Evolutionary conservation across 2,113 vertebrate genomes (phyloP).

Genomic region (Orthonyx spaldingii): DNA sequence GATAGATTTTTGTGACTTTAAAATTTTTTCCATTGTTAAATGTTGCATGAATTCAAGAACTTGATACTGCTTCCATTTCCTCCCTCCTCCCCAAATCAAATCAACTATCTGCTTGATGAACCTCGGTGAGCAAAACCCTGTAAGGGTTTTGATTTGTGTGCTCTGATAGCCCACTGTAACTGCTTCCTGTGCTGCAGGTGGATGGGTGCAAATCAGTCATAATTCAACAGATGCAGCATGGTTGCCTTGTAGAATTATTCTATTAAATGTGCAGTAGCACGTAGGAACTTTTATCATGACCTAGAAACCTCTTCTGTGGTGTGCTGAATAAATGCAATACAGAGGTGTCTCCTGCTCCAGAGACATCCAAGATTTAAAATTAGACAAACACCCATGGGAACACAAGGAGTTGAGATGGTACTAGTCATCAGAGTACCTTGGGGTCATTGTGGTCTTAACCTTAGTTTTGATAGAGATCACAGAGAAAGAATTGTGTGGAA

Average conservation of each 20-base stretch:
- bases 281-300: not conserved
- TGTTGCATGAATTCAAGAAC: not conserved
- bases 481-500: not conserved
- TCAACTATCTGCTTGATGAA: not conserved
- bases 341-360: not conserved
- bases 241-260: not conserved
- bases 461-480: not conserved
- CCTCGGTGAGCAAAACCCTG: not conserved
- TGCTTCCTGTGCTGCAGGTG: not conserved
- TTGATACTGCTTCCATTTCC: not conserved
- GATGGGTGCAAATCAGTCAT: not conserved
- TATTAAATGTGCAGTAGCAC: not conserved
- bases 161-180: not conserved
- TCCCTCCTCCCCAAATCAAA: not conserved
- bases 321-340: not conserved
- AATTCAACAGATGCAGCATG: not conserved
- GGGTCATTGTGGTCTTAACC: not conserved
- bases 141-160: not conserved
- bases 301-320: not conserved
- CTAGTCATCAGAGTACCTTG: not conserved
- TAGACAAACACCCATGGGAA: not conserved
- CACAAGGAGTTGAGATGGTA: not conserved
- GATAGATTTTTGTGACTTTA: not conserved
- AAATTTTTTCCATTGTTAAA: not conserved
- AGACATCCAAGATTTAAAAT: not conserved